A percentile compares a stretch with the other conserved stretches of the same genome.
phyloP scores from a whole-genome alignment of 2,113 vertebrate species.

The Boleophthalmus pectinirostris region DNA sequence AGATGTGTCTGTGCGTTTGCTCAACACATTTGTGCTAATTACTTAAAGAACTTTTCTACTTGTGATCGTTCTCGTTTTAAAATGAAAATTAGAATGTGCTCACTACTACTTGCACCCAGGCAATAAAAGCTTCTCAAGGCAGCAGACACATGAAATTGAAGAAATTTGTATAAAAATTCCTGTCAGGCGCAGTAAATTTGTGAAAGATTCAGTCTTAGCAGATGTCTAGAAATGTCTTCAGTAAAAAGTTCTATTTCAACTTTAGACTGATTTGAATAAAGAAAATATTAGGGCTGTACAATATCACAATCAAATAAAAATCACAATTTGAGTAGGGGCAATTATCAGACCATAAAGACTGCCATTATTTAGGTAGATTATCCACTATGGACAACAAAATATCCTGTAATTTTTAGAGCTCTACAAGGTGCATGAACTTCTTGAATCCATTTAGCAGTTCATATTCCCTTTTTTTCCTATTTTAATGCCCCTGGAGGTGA shows the following conservation, averaged over 20 bases:
- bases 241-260: conserved; percentile 50
- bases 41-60: conserved; percentile 52
- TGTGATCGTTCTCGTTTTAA: conserved; percentile 55
- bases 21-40: conserved; percentile 60
- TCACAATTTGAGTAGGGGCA: too few species aligned
- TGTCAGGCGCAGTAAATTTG: conserved; percentile 56
- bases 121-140: conserved; percentile 52
- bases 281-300: not conserved
- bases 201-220: conserved; percentile 54
- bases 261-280: not conserved
- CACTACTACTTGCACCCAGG: conserved; percentile 54
- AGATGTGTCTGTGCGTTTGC: conserved; percentile 46
- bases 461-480: too few species aligned
- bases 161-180: conserved; percentile 66
- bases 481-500: too few species aligned
- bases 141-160: conserved; percentile 64
- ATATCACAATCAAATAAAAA: too few species aligned
- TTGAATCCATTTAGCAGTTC: too few species aligned
- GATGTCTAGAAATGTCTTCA: conserved; percentile 30
- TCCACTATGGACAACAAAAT: too few species aligned
- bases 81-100: conserved; percentile 60
- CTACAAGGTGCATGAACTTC: too few species aligned
- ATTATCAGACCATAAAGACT: too few species aligned
- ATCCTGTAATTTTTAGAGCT: not conserved
- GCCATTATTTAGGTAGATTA: too few species aligned